These are phyloP conservation scores for Corella eumyota DNA, from an alignment of 23 tunicate species.

Conservation along the genomic window DNA sequence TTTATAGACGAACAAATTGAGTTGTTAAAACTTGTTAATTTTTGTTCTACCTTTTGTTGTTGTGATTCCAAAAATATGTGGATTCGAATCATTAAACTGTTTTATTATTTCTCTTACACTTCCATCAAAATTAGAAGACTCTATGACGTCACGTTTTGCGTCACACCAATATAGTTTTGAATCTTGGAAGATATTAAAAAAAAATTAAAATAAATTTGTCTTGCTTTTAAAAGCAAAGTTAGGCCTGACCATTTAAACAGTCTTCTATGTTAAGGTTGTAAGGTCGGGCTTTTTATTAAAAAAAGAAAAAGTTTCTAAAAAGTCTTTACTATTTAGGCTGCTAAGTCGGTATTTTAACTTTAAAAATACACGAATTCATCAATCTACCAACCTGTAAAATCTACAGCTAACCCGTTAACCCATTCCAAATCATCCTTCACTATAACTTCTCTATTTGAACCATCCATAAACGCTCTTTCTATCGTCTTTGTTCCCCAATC, in stretches of 20 bases:
- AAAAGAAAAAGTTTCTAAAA: no score
- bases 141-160: conserved; percentile 36
- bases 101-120: conserved; percentile 17
- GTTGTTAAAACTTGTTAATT: not conserved
- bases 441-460: conserved; percentile 29
- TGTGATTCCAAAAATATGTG: conserved; percentile 59
- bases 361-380: no score
- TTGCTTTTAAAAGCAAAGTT: no score
- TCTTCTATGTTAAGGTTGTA: no score
- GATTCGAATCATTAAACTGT: not conserved
- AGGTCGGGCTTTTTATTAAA: no score
- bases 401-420: conserved; percentile 64
- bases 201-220: no score
- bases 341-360: no score
- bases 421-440: conserved; percentile 26
- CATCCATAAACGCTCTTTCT: conserved; percentile 61
- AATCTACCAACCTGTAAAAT: conserved; percentile 13
- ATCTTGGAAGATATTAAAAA: not conserved
- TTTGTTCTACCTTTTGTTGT: not conserved
- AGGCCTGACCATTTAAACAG: no score
- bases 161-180: conserved; percentile 65
- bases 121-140: conserved; percentile 43
- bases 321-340: no score
- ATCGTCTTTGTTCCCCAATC: conserved; percentile 72
- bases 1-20: not conserved